A percentile compares a stretch with the other conserved stretches of the same genome.
These are phyloP conservation scores for Otis tarda DNA, from an alignment of 2,113 vertebrate genomes.

Conservation along the genomic window DNA sequence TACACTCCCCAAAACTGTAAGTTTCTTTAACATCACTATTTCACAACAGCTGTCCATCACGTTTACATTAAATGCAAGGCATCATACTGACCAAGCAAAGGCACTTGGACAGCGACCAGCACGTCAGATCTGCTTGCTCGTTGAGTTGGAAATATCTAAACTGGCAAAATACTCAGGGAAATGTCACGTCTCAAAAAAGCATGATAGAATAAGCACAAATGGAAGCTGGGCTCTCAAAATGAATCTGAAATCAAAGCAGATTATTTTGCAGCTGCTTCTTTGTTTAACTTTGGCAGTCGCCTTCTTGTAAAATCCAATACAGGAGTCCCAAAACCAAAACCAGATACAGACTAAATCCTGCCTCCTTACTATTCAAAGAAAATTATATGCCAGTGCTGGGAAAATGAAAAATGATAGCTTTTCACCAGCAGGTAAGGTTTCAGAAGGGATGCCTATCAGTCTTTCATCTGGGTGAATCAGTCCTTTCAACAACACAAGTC, in stretches of 20 bases:
- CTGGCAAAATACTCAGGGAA: neutral
- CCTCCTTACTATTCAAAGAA: neutral
- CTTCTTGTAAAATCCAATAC: neutral
- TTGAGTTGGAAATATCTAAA: neutral
- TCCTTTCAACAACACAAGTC: neutral
- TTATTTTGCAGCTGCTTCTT: constrained; percentile 34
- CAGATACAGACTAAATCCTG: neutral
- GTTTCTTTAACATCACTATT: neutral
- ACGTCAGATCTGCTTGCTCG: neutral
- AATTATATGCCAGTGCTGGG: neutral
- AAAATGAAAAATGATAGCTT: constrained; percentile 14
- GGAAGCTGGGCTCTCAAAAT: neutral
- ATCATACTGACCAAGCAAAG: neutral
- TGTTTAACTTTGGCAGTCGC: neutral
- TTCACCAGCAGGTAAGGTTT: neutral
- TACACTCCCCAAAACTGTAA: neutral
- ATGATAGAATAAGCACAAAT: neutral
- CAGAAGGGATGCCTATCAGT: neutral
- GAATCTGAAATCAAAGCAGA: neutral
- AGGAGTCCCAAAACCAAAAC: neutral
- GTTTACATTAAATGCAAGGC: neutral
- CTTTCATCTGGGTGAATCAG: neutral
- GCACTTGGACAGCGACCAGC: neutral
- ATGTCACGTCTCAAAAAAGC: neutral
- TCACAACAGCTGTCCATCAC: neutral